Conservation (phyloP, 2,797 vertebrate genomes). For the Poliocrania exsul region DNA sequence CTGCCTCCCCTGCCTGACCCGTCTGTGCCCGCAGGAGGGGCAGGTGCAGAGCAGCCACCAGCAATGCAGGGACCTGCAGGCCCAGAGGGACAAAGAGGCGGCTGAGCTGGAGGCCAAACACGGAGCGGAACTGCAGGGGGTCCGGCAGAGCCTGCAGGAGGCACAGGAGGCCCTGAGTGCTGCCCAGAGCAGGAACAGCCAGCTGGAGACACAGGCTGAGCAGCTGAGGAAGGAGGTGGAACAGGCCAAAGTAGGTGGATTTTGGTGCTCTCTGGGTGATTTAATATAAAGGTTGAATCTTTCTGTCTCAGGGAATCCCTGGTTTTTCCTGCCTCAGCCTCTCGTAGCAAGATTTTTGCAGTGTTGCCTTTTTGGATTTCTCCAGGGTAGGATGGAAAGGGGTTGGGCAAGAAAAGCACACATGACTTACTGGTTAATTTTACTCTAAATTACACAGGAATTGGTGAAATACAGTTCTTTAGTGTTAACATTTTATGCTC, state of each 20-base stretch:
- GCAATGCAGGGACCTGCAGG: conserved; percentile 80
- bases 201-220: conserved; percentile 79
- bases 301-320: not conserved
- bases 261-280: not conserved
- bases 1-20: too few relatives aligned
- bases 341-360: not conserved
- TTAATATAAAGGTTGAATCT: not conserved
- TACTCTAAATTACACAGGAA: not conserved
- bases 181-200: conserved; percentile 72
- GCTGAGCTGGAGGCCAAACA: conserved; percentile 77
- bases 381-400: not conserved
- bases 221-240: conserved; percentile 85
- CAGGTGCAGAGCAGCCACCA: conserved; percentile 73
- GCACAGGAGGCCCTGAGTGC: conserved; percentile 76
- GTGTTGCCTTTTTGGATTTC: not conserved
- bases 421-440: not conserved
- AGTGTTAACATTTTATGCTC: not conserved
- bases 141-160: conserved; percentile 74
- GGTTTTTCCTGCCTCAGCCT: not conserved
- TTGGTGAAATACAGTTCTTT: not conserved
- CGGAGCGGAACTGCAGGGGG: conserved; percentile 67
- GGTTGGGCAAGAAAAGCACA: not conserved
- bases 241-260: conserved; percentile 82
- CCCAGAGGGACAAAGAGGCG: conserved; percentile 79
- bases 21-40: conserved; percentile 77